Base-by-base conservation (phyloP, 1,140 invertebrate genomes). In the Solenopsis invicta region DNA sequence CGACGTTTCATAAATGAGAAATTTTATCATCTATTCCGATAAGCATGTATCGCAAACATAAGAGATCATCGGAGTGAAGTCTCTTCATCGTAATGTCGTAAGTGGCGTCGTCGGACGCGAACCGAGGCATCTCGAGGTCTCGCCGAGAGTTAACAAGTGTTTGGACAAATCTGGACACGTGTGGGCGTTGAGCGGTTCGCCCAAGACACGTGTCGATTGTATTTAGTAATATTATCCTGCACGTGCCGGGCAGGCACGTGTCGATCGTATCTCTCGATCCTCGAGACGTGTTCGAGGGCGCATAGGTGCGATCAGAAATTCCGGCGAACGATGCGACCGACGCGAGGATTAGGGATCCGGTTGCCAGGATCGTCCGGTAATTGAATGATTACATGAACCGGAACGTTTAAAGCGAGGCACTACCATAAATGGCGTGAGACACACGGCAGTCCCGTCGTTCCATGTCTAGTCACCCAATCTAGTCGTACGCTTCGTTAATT, bases 181-280 rank as follows among this genome's bases (percentile, higher is more conserved):
- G 89, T 2, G 29, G 29, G 29, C 41, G 84, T 61, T 61, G 24
- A 21, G 29, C 2, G 66, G 16, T 48, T 37, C 24, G 21, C 8
- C 41, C 88, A 59, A 48, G 91, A 71, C 93, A 94, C 93, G 92
- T 91, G 93, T 37, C 89, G 37, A n/a, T 8, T 41, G 41, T 92
- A 89, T 94, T 93, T 93, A 86, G 64, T 90, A 76, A 88, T 75
- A 92, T 93, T 93, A 90, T 18, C 52, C 64, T 77, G 78, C 82
- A 91, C 87, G 80, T 86, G 88, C 75, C 61, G n/a, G n/a, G 45
- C 56, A 41, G 85, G 34, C 88, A 89, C 92, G 92, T 92, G 92
- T 59, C 89, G 77, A 92, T 91, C 52, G 48, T 74, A 88, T 92
- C 85, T 59, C 41, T 24, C 41, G 61, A 92, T 89, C 87, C 85